These are phyloP conservation scores for Arizona elegans DNA, from an alignment of 2,113 vertebrate genomes.

Conservation along the genomic window DNA sequence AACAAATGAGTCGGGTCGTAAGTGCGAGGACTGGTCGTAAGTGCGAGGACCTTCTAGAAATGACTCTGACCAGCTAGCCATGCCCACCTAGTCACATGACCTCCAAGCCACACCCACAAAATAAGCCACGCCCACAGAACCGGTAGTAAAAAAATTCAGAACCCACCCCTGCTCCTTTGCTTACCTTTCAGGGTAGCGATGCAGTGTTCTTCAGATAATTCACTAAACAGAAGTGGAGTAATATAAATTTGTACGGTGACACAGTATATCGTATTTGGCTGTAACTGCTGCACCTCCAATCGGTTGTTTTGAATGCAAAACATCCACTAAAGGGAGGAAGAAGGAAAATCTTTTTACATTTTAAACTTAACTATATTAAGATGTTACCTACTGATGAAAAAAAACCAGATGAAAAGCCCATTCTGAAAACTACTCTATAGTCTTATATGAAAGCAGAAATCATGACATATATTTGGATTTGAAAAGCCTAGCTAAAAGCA, in stretches of 20 bases:
- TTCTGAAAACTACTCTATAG: background rate
- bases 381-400: background rate
- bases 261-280: conserved; percentile 71
- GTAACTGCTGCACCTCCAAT: conserved; percentile 61
- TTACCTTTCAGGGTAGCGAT: conserved; percentile 71
- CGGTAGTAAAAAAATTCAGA: too few relatives aligned
- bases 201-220: conserved; percentile 65
- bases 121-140: too few relatives aligned
- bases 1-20: too few relatives aligned
- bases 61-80: too few relatives aligned
- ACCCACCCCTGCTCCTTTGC: background rate
- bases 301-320: conserved; percentile 64
- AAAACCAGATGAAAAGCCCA: background rate
- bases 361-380: background rate
- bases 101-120: too few relatives aligned
- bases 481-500: background rate
- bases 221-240: conserved; percentile 37
- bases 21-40: too few relatives aligned
- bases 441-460: background rate
- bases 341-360: background rate
- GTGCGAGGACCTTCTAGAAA: too few relatives aligned
- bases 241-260: conserved; percentile 61
- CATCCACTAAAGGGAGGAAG: conserved; percentile 62
- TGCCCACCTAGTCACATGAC: too few relatives aligned
- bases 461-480: background rate